phyloP scores from a whole-genome alignment of 2,888 invertebrate species.

The Amaurobius ferox region DNA sequence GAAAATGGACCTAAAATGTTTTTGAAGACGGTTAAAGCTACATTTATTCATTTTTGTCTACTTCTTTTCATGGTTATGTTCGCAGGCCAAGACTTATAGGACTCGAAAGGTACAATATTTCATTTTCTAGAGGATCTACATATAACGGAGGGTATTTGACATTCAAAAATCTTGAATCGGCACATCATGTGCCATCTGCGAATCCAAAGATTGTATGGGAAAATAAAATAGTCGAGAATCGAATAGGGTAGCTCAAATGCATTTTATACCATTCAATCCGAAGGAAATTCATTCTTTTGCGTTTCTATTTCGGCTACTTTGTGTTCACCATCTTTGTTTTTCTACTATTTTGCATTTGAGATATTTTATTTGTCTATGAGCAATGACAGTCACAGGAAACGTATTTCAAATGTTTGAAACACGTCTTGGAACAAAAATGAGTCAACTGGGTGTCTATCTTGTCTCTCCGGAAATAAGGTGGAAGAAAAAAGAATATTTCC shows the following conservation, averaged over 20 bases:
- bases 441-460: no score
- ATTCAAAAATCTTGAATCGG: constrained; percentile 10
- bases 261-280: constrained; percentile 14
- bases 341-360: not conserved
- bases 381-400: not conserved
- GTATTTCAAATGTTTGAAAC: not conserved
- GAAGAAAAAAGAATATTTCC: no score
- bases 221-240: constrained; percentile 2
- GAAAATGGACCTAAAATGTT: constrained; percentile 3
- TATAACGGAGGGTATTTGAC: constrained; percentile 7
- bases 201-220: constrained; percentile 5
- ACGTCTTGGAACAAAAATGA: constrained; percentile 3
- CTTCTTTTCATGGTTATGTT: not conserved
- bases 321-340: not conserved
- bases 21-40: constrained; percentile 12
- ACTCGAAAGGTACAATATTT: constrained; percentile 9
- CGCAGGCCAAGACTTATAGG: not conserved
- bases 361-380: not conserved
- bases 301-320: constrained; percentile 1
- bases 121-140: not conserved
- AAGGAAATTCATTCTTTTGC: constrained; percentile 8
- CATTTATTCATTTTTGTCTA: not conserved
- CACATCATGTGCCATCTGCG: constrained; percentile 22
- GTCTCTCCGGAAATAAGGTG: no score
- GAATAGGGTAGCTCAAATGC: constrained; percentile 4